These are phyloP conservation scores for Brachypodius melanocephalos DNA, from an alignment of 2,113 vertebrate genomes.

Conservation along the genomic window DNA sequence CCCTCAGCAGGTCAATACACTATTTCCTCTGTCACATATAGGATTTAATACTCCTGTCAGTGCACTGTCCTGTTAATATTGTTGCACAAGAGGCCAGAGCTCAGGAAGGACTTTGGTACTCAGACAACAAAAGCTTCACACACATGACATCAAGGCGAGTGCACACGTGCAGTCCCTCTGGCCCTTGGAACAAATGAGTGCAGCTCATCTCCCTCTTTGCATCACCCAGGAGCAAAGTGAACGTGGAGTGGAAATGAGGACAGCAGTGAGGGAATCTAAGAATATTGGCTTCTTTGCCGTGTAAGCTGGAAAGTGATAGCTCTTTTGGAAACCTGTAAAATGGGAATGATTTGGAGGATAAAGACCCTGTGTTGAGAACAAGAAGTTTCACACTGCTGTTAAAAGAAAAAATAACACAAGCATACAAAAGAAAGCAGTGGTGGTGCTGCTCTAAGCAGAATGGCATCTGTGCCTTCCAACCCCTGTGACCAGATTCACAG, in stretches of 20 bases:
- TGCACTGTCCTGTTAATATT: neutral
- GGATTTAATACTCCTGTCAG: neutral
- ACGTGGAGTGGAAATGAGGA: conserved; percentile 44
- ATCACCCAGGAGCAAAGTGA: neutral
- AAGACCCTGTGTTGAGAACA: neutral
- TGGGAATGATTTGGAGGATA: neutral
- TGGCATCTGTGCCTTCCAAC: neutral
- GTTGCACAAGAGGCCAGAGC: neutral
- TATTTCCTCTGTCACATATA: neutral
- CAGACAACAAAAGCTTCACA: conserved; percentile 16
- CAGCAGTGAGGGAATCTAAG: neutral
- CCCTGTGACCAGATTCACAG: neutral
- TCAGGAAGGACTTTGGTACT: neutral
- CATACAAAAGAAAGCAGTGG: neutral
- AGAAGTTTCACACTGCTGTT: neutral
- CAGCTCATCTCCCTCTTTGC: neutral
- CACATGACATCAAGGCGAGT: neutral
- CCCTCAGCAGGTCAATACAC: neutral
- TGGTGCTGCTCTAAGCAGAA: neutral
- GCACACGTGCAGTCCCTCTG: neutral
- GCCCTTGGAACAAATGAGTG: neutral
- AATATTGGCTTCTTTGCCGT: neutral
- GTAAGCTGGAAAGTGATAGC: neutral
- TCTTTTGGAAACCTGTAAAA: neutral
- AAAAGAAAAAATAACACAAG: neutral